These are phyloP conservation scores for Cynopterus sphinx DNA, from an alignment of 2,797 vertebrate genomes.

Conservation along the genomic window DNA sequence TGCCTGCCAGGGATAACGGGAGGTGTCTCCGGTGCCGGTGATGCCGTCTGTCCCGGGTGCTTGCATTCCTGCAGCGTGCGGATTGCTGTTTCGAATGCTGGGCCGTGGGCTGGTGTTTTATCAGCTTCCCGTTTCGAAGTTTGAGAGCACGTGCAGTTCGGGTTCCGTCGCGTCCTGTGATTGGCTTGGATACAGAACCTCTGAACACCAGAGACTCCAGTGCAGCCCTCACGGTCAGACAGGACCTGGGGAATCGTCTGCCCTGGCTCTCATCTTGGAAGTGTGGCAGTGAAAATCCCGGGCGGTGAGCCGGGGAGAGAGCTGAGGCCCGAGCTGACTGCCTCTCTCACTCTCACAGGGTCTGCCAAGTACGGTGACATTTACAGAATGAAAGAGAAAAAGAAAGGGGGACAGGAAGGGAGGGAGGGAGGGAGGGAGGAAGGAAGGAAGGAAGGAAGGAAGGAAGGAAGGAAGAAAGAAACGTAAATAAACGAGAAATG, in stretches of 20 bases:
- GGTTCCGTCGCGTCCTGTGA: not conserved
- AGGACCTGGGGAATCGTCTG: not conserved
- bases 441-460: too few species aligned
- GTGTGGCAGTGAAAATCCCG: not conserved
- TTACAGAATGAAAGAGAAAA: not conserved
- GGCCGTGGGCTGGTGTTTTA: not conserved
- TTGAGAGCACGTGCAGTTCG: not conserved
- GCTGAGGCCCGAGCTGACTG: too few species aligned
- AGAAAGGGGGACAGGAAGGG: not conserved
- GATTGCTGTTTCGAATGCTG: fast-evolving
- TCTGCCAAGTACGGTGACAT: not conserved
- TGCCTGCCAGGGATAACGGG: constrained; percentile 45
- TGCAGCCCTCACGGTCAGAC: not conserved
- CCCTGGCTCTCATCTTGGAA: not conserved
- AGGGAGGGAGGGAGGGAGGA: too few species aligned
- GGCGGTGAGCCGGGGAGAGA: not conserved
- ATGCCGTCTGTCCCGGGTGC: not conserved
- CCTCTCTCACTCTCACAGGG: not conserved
- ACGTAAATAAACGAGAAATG: not conserved
- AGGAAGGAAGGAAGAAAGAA: not conserved
- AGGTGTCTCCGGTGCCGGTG: constrained; percentile 35
- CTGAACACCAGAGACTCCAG: not conserved
- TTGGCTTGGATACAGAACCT: not conserved
- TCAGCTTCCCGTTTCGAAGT: not conserved
- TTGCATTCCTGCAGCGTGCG: not conserved